Conservation (phyloP, 2,888 invertebrate genomes). For the Theodoxus fluviatilis region DNA sequence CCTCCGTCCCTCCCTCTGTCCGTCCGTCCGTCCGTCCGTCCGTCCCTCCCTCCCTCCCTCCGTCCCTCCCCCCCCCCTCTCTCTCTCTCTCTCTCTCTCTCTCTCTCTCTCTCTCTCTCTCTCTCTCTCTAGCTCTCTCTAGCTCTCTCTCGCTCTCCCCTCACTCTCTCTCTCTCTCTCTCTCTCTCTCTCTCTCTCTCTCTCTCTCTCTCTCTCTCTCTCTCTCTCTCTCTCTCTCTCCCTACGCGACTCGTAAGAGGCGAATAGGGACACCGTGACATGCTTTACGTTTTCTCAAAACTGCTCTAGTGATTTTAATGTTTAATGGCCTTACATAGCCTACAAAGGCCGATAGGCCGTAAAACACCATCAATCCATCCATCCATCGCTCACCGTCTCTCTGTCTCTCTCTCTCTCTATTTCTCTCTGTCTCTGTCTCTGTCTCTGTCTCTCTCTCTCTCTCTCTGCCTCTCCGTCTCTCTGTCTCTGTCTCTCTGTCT, state of each 20-base stretch:
- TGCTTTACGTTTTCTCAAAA: too few relatives aligned
- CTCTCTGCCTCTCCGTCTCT: constrained; percentile 32
- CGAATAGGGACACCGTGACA: too few relatives aligned
- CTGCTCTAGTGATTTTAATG: too few relatives aligned
- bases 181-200: neutral
- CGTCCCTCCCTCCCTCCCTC: neutral
- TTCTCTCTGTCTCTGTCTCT: constrained; percentile 29
- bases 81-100: neutral
- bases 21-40: neutral
- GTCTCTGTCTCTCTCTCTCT: constrained; percentile 30
- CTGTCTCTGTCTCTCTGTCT: constrained; percentile 29
- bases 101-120: neutral
- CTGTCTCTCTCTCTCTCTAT: constrained; percentile 28
- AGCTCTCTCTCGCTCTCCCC: neutral
- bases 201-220: neutral
- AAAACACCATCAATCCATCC: neutral
- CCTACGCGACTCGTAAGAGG: too few relatives aligned
- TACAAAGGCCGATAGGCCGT: too few relatives aligned
- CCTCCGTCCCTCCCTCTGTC: neutral
- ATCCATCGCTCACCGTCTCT: neutral
- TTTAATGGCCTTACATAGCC: too few relatives aligned
- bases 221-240: constrained; percentile 18
- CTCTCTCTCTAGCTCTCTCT: neutral
- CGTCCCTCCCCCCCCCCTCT: neutral
- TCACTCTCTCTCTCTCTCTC: neutral